Conservation (phyloP, 2,113 vertebrate genomes). For the Sphaerodactylus townsendi region DNA sequence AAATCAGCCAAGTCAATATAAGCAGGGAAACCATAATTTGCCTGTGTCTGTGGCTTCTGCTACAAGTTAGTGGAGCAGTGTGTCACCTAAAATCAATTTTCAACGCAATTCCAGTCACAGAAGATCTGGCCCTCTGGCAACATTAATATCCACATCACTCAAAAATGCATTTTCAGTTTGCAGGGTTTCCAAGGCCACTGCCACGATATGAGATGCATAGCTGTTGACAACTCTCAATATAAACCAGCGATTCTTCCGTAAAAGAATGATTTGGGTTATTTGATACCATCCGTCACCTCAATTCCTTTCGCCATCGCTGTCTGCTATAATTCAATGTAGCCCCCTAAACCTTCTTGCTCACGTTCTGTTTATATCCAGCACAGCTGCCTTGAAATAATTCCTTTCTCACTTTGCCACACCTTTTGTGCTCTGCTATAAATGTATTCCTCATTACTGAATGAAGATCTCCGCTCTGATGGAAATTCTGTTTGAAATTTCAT, state of each 20-base stretch:
- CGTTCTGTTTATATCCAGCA: not conserved
- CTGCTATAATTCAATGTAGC: not conserved
- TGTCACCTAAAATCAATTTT: too few species aligned
- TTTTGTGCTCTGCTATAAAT: not conserved
- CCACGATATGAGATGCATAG: not conserved
- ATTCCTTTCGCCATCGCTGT: not conserved
- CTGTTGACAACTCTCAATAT: not conserved
- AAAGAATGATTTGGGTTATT: not conserved
- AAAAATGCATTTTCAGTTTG: too few species aligned
- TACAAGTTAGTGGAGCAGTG: too few species aligned
- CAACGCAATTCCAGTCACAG: too few species aligned
- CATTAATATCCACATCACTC: too few species aligned
- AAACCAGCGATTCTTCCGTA: not conserved
- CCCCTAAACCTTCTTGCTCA: not conserved
- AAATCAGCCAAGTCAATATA: too few species aligned
- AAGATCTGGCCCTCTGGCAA: too few species aligned
- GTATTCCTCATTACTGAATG: not conserved
- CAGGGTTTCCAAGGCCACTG: not conserved
- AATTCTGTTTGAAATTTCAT: not conserved
- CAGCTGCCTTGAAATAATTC: not conserved
- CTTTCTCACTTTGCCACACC: slow-evolving; percentile 2
- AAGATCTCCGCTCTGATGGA: slow-evolving; percentile 1
- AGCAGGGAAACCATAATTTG: too few species aligned
- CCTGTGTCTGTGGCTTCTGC: too few species aligned
- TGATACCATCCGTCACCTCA: not conserved